phyloP scores from a whole-genome alignment of 1,140 invertebrate genomes.

The Akabosia matsudoensis region DNA sequence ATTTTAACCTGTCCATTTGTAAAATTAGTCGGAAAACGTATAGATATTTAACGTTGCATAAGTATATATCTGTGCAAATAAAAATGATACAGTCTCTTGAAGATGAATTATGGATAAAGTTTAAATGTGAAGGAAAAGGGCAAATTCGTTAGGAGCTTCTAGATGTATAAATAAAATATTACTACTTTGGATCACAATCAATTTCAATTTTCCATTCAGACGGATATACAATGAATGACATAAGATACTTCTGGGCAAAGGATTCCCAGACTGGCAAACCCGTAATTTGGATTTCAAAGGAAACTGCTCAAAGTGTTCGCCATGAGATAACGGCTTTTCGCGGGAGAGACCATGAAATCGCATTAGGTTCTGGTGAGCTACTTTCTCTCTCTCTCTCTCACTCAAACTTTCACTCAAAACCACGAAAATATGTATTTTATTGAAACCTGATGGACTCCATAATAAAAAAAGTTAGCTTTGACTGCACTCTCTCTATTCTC shows the following conservation, averaged over 20 bases:
- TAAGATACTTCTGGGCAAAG: conserved; percentile 3
- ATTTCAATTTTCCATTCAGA: conserved; percentile 2
- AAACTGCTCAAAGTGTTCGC: not conserved
- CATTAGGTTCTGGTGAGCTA: not conserved
- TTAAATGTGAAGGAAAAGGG: no score
- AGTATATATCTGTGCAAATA: no score
- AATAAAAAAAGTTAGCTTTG: no score
- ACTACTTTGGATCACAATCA: not conserved
- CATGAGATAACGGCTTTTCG: not conserved
- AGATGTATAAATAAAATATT: not conserved
- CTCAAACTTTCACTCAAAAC: no score
- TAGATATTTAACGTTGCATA: no score
- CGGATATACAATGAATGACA: conserved; percentile 19
- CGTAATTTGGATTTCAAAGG: not conserved
- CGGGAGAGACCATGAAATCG: not conserved
- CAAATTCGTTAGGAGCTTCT: not conserved
- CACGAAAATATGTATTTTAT: no score
- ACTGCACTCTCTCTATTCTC: not conserved
- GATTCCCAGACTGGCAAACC: not conserved
- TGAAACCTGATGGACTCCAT: no score
- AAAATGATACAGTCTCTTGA: no score
- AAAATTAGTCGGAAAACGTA: no score
- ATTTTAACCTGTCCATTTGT: not conserved
- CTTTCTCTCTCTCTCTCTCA: no score
- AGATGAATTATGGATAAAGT: no score